A percentile compares a stretch with the other conserved stretches of the same genome.
Evolutionary conservation across 2,888 invertebrate species (phyloP).

Genomic region (Lysandra bellargus): DNA sequence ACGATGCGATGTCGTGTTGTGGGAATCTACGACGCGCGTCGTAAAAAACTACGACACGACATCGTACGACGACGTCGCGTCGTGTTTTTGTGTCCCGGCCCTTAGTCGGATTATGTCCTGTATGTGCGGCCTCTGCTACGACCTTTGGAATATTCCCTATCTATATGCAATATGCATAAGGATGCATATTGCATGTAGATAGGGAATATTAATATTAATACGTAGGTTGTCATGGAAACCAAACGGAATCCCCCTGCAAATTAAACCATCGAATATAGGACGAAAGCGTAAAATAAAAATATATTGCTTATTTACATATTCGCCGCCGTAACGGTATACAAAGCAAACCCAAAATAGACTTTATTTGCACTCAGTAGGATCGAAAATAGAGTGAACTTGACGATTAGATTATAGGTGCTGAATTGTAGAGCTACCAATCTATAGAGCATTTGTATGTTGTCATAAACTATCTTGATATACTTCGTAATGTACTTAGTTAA

Average conservation of each 20-base stretch:
- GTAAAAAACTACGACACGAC: no score
- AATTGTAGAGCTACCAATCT: not conserved
- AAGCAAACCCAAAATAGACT: not conserved
- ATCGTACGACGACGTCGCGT: no score
- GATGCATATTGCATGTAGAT: no score
- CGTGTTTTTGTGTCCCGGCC: no score
- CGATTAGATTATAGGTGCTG: not conserved
- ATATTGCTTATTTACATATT: constrained; percentile 28
- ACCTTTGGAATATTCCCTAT: no score
- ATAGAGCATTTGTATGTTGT: not conserved
- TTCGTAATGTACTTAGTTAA: not conserved
- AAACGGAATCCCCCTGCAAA: not conserved
- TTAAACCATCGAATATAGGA: constrained; percentile 5
- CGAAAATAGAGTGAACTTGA: not conserved
- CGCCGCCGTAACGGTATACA: not conserved
- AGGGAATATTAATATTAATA: no score
- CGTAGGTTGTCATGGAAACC: not conserved
- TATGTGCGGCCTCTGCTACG: no score
- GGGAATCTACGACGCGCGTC: no score
- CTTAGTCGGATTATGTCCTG: no score
- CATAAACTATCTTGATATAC: not conserved
- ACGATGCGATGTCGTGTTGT: no score
- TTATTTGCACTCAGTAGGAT: not conserved
- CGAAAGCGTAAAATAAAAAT: not conserved
- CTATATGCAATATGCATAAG: no score